Evolutionary conservation across 2,888 invertebrate species (phyloP), one percentile per base, ranked within the genome.

Genomic region (Gisinianus flammeolus): DNA sequence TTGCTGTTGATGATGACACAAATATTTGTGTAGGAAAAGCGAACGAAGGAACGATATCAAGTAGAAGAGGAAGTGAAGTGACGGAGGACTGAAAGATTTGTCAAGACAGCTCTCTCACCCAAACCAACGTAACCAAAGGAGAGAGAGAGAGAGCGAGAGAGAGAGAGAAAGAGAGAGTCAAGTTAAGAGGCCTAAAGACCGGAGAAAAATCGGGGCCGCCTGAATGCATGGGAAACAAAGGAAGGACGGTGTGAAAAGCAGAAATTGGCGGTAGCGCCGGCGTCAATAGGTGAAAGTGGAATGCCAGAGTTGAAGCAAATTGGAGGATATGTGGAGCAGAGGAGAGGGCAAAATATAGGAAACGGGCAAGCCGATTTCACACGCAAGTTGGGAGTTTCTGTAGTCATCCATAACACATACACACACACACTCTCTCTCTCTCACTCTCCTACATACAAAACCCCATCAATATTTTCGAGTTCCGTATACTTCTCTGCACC

Each of bases 181-280:
- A 54, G 71, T 73, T n/a, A 44, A 75, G 75, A 66, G 75, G 77
- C 30, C 72, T 73, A 79, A 79, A 79, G 76, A 79, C 71, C 71
- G 77, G 77, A 80, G 79, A 78, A 81, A 81, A 79, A 81, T 78
- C 75, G 68, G 70, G 76, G 66, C 74, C 78, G 81, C 76, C 69
- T 81, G 76, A 79, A 79, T 72, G 71, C 31, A 64, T 75, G 76
- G 78, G 79, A 79, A 81, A 81, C 81, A 79, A 81, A 79, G 81
- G 77, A 79, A 73, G 72, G 77, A 77, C 77, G 78, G 81, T 70
- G 79, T 80, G 79, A 77, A 79, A 79, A 76, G 71, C 52, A 75
- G 79, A 78, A 78, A 78, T 73, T 76, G 79, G 77, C 68, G 73
- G 78, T 75, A 79, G 81, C 81, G 81, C 79, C 81, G 81, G 79